phyloP scores from a whole-genome alignment of 64 coral and sea anemone species.

The Astreopora myriophthalma region DNA sequence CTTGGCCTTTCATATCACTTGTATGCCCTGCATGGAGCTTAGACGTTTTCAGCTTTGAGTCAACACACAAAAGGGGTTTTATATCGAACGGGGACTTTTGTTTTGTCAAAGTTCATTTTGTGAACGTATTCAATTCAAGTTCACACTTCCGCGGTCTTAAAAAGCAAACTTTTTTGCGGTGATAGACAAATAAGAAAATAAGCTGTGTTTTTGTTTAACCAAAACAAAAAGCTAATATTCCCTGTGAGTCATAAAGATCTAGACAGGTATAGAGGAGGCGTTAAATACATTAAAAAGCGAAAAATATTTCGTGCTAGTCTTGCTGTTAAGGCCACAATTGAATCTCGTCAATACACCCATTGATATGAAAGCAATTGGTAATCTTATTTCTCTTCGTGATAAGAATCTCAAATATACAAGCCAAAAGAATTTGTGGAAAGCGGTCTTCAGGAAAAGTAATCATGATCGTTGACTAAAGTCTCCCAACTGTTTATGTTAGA shows the following conservation, averaged over 20 bases:
- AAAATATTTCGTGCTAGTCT: neutral
- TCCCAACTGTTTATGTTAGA: neutral
- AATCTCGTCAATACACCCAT: neutral
- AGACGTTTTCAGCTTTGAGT: neutral
- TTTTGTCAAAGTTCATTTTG: neutral
- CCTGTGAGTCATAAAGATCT: neutral
- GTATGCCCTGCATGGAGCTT: too few species aligned
- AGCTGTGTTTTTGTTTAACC: neutral
- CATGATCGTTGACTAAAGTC: neutral
- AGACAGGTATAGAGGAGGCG: neutral
- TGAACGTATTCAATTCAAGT: neutral
- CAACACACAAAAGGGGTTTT: neutral
- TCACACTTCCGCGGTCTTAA: neutral
- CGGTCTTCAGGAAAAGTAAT: neutral
- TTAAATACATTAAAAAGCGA: neutral
- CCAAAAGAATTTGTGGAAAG: neutral
- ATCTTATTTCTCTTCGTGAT: neutral
- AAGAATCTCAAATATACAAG: neutral
- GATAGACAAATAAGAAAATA: neutral
- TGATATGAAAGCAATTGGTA: neutral
- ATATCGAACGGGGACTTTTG: neutral
- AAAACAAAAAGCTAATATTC: neutral
- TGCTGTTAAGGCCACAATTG: neutral
- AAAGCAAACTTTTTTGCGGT: neutral
- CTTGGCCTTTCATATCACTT: too few species aligned